Conservation (phyloP, 1,140 invertebrate species). For the Lethocerus indicus region DNA sequence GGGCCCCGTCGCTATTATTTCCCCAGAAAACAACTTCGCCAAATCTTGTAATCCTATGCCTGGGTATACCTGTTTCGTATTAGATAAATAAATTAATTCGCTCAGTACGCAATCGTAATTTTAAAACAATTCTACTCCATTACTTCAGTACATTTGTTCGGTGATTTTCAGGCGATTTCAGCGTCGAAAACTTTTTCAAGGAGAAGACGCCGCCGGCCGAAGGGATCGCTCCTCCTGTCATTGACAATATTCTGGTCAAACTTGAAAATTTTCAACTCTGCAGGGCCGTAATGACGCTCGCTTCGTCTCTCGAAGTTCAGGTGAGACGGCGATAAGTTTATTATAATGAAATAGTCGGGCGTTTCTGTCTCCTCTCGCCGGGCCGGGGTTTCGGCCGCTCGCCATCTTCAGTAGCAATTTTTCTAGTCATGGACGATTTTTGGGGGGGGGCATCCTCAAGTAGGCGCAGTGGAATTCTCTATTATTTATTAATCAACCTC, state of each 20-base stretch:
- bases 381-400: too few species aligned
- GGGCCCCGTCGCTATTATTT: conserved; percentile 54
- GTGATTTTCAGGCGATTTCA: conserved; percentile 37
- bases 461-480: too few species aligned
- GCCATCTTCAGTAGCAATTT: too few species aligned
- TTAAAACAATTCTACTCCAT: not conserved
- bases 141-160: not conserved
- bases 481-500: too few species aligned
- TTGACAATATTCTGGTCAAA: conserved; percentile 54
- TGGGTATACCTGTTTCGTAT: conserved; percentile 32
- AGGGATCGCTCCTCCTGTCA: conserved; percentile 26
- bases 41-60: conserved; percentile 58
- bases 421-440: too few species aligned
- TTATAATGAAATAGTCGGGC: too few species aligned
- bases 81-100: not conserved
- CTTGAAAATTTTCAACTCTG: conserved; percentile 47
- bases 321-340: too few species aligned
- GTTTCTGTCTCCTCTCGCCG: too few species aligned
- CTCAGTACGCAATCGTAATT: not conserved
- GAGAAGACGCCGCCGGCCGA: conserved; percentile 25
- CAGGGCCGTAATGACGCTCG: conserved; percentile 51
- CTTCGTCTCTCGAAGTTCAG: conserved; percentile 49
- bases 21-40: conserved; percentile 65
- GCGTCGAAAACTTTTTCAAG: conserved; percentile 66
- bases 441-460: too few species aligned